phyloP scores from a whole-genome alignment of 2,797 vertebrate genomes.

The Etheostoma perlongum region DNA sequence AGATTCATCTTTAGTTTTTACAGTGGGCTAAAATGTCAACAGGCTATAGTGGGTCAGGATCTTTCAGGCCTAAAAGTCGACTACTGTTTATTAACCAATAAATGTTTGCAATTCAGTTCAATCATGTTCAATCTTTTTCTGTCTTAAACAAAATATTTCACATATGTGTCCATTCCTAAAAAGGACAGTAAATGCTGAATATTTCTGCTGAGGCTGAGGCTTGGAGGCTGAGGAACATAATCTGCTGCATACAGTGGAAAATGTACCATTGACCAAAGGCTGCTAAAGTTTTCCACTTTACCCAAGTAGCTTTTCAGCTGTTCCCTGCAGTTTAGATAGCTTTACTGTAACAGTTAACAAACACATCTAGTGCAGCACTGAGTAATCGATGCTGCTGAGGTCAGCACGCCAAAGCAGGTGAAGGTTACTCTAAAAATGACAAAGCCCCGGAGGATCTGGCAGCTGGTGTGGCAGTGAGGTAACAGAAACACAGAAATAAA shows the following conservation, averaged over 20 bases:
- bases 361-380: constrained; percentile 50
- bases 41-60: constrained; percentile 10
- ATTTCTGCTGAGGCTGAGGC: constrained; percentile 50
- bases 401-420: constrained; percentile 62
- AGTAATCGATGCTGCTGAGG: constrained; percentile 56
- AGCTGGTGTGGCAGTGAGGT: constrained; percentile 46
- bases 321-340: constrained; percentile 24
- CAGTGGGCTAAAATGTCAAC: constrained; percentile 21
- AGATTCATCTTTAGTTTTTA: constrained; percentile 8
- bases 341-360: constrained; percentile 29
- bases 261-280: constrained; percentile 56
- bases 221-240: constrained; percentile 25
- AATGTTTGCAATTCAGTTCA: constrained; percentile 40
- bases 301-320: constrained; percentile 46
- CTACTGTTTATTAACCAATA: constrained; percentile 47
- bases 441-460: constrained; percentile 43
- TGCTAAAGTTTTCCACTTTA: constrained; percentile 57
- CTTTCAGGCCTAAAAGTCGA: constrained; percentile 19
- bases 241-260: constrained; percentile 56
- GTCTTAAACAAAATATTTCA: constrained; percentile 13
- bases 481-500: constrained; percentile 43
- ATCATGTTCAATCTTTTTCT: constrained; percentile 18
- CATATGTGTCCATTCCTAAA: constrained; percentile 22
- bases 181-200: constrained; percentile 32
- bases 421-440: constrained; percentile 39